These are phyloP conservation scores for Silurus aristotelis DNA, from an alignment of 2,797 vertebrate species.

Conservation along the genomic window DNA sequence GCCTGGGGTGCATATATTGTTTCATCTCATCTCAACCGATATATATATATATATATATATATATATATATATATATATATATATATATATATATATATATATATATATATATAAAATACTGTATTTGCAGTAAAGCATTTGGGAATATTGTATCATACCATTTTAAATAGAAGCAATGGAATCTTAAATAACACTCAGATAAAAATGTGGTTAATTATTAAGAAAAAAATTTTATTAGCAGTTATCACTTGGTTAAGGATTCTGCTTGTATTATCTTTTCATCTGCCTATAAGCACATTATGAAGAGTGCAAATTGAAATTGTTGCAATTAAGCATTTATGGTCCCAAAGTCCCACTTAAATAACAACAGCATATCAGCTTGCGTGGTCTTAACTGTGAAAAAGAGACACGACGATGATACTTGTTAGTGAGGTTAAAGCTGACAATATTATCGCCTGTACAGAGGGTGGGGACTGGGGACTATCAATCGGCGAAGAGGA, in stretches of 20 bases:
- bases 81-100: no score
- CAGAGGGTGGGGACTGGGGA: slow-evolving; percentile 47
- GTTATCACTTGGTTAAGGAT: slow-evolving; percentile 11
- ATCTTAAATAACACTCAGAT: slow-evolving; percentile 5
- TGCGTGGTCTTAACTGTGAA: neutral
- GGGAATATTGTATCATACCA: neutral
- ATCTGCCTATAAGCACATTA: slow-evolving; percentile 46
- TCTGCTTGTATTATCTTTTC: slow-evolving; percentile 64
- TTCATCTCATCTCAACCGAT: no score
- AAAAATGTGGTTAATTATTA: neutral
- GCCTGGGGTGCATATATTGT: no score
- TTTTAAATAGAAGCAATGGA: neutral
- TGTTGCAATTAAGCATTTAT: slow-evolving; percentile 34
- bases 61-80: no score
- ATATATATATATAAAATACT: neutral
- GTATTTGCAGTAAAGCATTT: neutral
- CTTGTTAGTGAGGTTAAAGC: slow-evolving; percentile 33
- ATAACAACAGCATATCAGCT: slow-evolving; percentile 29
- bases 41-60: neutral
- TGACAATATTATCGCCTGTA: slow-evolving; percentile 37
- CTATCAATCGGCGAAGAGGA: slow-evolving; percentile 62
- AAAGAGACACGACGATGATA: slow-evolving; percentile 18
- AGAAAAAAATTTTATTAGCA: neutral
- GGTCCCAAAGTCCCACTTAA: slow-evolving; percentile 21
- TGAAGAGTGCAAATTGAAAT: slow-evolving; percentile 14